Evolutionary conservation across 2,797 vertebrate genomes (phyloP), one percentile per base, ranked within the genome.

Genomic region (Gymnoscopelus braueri): DNA sequence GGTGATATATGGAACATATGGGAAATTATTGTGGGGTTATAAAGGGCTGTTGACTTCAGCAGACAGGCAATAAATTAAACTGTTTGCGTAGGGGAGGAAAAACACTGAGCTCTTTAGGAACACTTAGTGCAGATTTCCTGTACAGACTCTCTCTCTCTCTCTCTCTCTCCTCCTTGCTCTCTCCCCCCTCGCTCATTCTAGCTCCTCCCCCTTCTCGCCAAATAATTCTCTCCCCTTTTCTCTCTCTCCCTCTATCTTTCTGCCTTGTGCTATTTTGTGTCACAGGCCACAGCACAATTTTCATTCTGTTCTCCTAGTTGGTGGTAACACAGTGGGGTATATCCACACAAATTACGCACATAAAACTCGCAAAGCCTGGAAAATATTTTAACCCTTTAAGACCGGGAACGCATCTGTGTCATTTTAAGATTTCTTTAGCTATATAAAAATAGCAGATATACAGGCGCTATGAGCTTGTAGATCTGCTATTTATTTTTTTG

Each of bases 41-140:
- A 93, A 94, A 94, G 89, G 80, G 87, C 90, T 89, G 90, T 90
- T 89, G 91, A 92, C 89, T 92, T 82, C 88, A 89, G 89, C 90
- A 92, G 92, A 92, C 91, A 91, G 88, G 93, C 87, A 90, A 87
- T 94, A 94, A 94, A 93, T 94, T 90, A 90, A 75, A 80, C 87
- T 84, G 89, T 91, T 91, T 91, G 90, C 91, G 88, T 88, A 89
- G 82, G 84, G 89, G 81, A 83, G 86, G 87, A 82, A 87, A 86
- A 90, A 90, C 83, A 90, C 10, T 9, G 0, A 78, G 83, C 88
- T 93, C 88, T 92, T 90, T 91, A 91, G 83, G 82, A 90, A 88
- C 88, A 88, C 82, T 89, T 92, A 89, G 71, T 74, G 77, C 82
- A 86, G 78, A 88, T 91, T 92, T 92, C 87, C 85, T 87, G 85